These are phyloP conservation scores for Thaumatotibia leucotreta DNA, from an alignment of 1,140 invertebrate species.

Conservation along the genomic window DNA sequence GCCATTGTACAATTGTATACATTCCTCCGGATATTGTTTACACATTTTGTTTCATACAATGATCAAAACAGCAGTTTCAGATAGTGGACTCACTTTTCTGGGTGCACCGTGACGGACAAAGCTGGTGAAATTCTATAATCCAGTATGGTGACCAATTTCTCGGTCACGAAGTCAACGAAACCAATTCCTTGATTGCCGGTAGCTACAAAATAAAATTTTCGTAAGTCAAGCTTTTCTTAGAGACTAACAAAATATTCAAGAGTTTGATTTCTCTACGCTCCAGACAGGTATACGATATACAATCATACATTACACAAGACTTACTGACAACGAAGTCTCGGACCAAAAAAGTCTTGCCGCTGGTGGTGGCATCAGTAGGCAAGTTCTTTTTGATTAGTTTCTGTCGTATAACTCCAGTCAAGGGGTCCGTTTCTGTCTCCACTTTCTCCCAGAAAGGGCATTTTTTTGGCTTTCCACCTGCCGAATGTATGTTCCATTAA, in stretches of 20 bases:
- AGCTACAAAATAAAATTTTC: constrained; percentile 31
- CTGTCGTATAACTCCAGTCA: constrained; percentile 32
- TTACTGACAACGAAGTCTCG: constrained; percentile 75
- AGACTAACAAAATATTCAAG: too few species aligned
- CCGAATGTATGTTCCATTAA: too few species aligned
- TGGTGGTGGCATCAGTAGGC: constrained; percentile 65
- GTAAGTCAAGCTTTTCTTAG: too few species aligned
- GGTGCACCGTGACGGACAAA: constrained; percentile 46
- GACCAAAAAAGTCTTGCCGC: constrained; percentile 61
- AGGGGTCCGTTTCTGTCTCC: constrained; percentile 27
- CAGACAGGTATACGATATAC: too few species aligned
- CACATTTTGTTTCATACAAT: too few species aligned
- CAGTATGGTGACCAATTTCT: constrained; percentile 46
- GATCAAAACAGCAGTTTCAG: background rate
- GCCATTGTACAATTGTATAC: too few species aligned
- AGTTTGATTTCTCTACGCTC: too few species aligned
- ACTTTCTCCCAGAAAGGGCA: constrained; percentile 59
- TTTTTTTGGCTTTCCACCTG: constrained; percentile 38
- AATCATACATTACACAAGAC: too few species aligned
- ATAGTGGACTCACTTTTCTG: constrained; percentile 50
- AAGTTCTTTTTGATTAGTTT: constrained; percentile 51
- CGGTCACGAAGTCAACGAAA: constrained; percentile 58
- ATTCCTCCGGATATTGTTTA: too few species aligned
- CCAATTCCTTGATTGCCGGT: constrained; percentile 54
- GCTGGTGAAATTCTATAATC: constrained; percentile 42